Evolutionary conservation across 1,140 invertebrate genomes (phyloP), one percentile per base, ranked within the genome.

Genomic region (Megathymus violae): DNA sequence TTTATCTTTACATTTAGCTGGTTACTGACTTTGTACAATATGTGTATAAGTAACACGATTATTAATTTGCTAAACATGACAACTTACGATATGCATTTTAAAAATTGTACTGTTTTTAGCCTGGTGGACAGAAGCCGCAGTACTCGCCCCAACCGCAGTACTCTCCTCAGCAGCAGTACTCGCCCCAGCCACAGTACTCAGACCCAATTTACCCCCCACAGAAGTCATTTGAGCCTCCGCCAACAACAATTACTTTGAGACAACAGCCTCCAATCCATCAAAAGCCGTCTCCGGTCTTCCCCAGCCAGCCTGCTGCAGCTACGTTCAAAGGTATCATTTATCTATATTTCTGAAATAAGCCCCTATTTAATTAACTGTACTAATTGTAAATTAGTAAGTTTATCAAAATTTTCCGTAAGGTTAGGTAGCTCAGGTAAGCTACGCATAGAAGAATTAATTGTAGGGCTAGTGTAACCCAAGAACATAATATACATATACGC

Each of bases 211-310:
- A 88, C 69, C 70, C 76, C 2, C 81, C 79, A 19, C 85, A 89
- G 66, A 87, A 74, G 64, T 64, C 76, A 60, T 89, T 77, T 64
- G 93, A 94, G 72, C 93, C 94, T 13, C 95, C 95, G 9, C 94
- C 95, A 11, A 76, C 94, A 11, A 93, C 94, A 22, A 95, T 96
- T 60, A 94, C 94, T 22, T 92, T 97, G 15, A 93, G 95, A 71
- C 93, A 93, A 61, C 92, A 94, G 78, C 92, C 93, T 38, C 96
- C 96, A 16, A 92, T 96, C 40, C 94, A 94, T 71, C 95, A 96
- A 92, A 92, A 93, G 80, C 93, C 94, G 61, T 80, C 93, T 14
- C 94, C 94, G 63, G 93, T 95, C 41, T 94, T 93, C 68, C 76
- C 92, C 68, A 94, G 94, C 69, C 94, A 95, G 89, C 95, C 95